phyloP scores from a whole-genome alignment of 2,888 invertebrate species.

The Drosophila nr. medialis region DNA sequence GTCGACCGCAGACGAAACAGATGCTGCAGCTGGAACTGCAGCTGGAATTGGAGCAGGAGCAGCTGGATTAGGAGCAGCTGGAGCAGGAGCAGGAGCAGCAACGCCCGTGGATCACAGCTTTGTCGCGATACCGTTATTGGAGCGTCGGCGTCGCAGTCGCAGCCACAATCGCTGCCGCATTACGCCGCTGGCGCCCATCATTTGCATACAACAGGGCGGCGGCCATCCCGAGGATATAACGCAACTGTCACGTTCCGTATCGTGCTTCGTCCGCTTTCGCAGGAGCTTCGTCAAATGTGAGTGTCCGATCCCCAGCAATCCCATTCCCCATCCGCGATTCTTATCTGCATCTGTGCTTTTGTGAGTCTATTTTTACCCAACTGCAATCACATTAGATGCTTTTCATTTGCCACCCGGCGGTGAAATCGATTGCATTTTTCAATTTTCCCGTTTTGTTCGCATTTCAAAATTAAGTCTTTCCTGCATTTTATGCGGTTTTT shows the following conservation, averaged over 20 bases:
- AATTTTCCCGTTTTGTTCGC: constrained; percentile 27
- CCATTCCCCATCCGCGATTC: background rate
- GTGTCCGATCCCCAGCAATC: constrained; percentile 28
- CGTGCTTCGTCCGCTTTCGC: constrained; percentile 80
- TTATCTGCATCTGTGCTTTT: background rate
- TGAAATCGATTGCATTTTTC: constrained; percentile 67
- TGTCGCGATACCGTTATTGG: constrained; percentile 64
- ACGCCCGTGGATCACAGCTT: constrained; percentile 44
- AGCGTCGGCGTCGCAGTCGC: constrained; percentile 66
- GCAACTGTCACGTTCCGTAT: constrained; percentile 60
- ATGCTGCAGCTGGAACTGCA: constrained; percentile 3
- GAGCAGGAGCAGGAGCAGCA: constrained; percentile 3
- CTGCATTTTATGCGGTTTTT: constrained; percentile 17
- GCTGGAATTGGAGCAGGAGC: background rate
- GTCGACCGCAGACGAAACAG: background rate
- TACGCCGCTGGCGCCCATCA: constrained; percentile 62
- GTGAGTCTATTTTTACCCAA: constrained; percentile 15
- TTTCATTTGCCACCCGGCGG: constrained; percentile 41
- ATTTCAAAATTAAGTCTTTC: constrained; percentile 23
- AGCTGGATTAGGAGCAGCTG: background rate
- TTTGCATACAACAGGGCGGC: constrained; percentile 68
- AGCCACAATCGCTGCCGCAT: constrained; percentile 63
- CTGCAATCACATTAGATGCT: constrained; percentile 5
- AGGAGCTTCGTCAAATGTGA: constrained; percentile 72
- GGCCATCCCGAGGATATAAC: constrained; percentile 56